Evolutionary conservation across 2,113 vertebrate genomes (phyloP).

Genomic region (Anolis sagrei): DNA sequence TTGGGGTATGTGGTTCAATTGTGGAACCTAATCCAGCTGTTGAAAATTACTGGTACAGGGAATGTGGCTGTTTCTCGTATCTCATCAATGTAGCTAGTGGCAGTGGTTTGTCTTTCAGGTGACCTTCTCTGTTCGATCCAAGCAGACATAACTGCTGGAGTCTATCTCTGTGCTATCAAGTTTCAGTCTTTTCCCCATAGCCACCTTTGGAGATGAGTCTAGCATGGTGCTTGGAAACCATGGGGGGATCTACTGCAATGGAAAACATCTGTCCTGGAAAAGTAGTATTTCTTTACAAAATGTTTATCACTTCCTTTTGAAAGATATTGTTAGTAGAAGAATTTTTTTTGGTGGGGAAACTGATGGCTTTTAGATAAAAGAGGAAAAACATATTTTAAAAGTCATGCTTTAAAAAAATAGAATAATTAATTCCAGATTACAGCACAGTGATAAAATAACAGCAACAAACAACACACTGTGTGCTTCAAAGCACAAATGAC

Average conservation of each 20-base stretch:
- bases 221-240: conserved; percentile 48
- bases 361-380: not conserved
- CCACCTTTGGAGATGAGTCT: conserved; percentile 37
- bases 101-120: not conserved
- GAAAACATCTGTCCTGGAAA: conserved; percentile 55
- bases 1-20: not conserved
- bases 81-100: not conserved
- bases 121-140: conserved; percentile 36
- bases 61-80: not conserved
- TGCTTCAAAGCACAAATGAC: not conserved
- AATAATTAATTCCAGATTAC: conserved; percentile 47
- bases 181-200: conserved; percentile 48
- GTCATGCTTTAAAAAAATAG: not conserved
- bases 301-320: conserved; percentile 54
- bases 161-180: conserved; percentile 1
- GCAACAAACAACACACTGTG: conserved; percentile 22
- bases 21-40: not conserved
- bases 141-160: conserved; percentile 37
- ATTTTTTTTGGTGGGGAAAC: conserved; percentile 20
- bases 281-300: conserved; percentile 58
- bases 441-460: conserved; percentile 54
- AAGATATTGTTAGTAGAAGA: conserved; percentile 50
- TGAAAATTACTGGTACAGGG: not conserved
- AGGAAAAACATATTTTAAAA: not conserved
- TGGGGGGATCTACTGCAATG: conserved; percentile 46